Evolutionary conservation across 2,113 vertebrate genomes (phyloP).

Genomic region (Silurus glanis): DNA sequence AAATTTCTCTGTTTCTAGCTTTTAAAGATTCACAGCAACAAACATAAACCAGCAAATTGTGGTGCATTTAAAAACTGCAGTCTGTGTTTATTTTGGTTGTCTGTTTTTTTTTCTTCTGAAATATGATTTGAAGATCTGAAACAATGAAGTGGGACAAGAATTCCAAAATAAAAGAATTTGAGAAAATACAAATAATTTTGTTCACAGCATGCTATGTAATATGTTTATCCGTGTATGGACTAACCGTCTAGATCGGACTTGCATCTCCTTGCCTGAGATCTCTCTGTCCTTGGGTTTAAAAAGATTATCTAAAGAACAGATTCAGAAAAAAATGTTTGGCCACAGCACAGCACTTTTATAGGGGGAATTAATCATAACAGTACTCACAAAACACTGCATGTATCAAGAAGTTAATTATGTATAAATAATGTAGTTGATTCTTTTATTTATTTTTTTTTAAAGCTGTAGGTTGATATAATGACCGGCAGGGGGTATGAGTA

Average conservation of each 20-base stretch:
- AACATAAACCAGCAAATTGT: too few species aligned
- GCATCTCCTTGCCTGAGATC: constrained; percentile 95
- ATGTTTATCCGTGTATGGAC: constrained; percentile 43
- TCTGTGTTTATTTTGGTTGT: background rate
- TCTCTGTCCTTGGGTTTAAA: constrained; percentile 90
- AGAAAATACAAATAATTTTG: background rate
- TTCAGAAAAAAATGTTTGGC: background rate
- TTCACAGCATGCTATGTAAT: background rate
- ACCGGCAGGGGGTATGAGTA: constrained; percentile 37
- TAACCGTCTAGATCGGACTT: constrained; percentile 92
- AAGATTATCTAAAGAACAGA: constrained; percentile 84
- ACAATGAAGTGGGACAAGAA: background rate
- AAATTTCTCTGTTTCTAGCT: too few species aligned
- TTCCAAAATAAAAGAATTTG: background rate
- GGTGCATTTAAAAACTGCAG: background rate
- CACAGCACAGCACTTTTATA: background rate
- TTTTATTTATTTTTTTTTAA: background rate
- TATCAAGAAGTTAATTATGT: background rate
- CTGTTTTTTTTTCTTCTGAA: background rate
- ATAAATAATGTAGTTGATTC: too few species aligned
- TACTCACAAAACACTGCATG: background rate
- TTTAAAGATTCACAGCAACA: too few species aligned
- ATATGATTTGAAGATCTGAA: background rate
- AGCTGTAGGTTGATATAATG: background rate
- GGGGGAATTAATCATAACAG: background rate